Conservation (phyloP, 2,797 vertebrate species). For the Benthosema pterotum region DNA sequence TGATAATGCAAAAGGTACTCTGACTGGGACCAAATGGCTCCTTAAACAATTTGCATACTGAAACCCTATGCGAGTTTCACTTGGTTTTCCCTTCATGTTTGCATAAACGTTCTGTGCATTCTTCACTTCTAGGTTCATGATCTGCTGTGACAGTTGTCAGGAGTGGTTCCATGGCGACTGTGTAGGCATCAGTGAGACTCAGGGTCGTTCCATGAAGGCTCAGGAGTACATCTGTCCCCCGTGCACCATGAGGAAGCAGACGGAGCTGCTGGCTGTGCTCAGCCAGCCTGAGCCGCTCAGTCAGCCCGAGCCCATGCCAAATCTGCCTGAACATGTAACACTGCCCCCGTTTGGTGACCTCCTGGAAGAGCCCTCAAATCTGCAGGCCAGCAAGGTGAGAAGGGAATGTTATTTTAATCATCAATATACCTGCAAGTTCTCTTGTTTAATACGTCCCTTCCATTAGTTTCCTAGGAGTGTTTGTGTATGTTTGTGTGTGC, state of each 20-base stretch:
- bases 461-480: no score
- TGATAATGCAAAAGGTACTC: conserved; percentile 24
- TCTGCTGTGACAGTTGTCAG: conserved; percentile 92
- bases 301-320: conserved; percentile 36
- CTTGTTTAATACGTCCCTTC: no score
- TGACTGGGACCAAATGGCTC: conserved; percentile 10
- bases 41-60: conserved; percentile 37
- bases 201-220: conserved; percentile 81
- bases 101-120: background rate
- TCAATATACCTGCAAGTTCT: background rate
- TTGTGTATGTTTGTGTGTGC: no score
- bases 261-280: conserved; percentile 23
- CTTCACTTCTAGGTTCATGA: conserved; percentile 87
- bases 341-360: conserved; percentile 72
- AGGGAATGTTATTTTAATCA: conserved; percentile 8
- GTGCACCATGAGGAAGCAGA: conserved; percentile 82
- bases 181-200: conserved; percentile 86
- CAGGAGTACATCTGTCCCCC: conserved; percentile 90
- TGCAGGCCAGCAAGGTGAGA: conserved; percentile 85
- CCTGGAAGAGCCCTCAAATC: conserved; percentile 67
- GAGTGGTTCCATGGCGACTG: conserved; percentile 94
- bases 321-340: conserved; percentile 44
- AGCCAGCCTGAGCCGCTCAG: conserved; percentile 25
- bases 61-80: conserved; percentile 17
- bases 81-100: conserved; percentile 45